phyloP scores from a whole-genome alignment of 1,140 invertebrate genomes.

The Heliothis subflexa region DNA sequence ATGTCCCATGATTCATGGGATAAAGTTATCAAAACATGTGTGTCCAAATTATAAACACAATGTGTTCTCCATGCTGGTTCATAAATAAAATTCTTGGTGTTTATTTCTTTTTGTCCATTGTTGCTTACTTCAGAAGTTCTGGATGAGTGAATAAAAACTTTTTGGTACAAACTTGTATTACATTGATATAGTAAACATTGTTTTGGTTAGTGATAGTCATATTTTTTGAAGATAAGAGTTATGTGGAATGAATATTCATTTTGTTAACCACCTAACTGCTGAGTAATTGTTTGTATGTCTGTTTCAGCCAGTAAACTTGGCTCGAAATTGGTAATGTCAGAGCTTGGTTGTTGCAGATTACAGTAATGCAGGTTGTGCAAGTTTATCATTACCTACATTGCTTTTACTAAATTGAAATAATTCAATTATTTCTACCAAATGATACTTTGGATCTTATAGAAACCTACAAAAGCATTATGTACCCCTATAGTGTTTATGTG shows the following conservation, averaged over 20 bases:
- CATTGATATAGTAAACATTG: background rate
- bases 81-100: slow-evolving; percentile 64
- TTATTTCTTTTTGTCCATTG: slow-evolving; percentile 56
- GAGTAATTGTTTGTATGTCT: background rate
- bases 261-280: background rate
- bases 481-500: background rate
- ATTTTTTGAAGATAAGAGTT: background rate
- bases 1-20: slow-evolving; percentile 71
- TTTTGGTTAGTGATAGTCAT: background rate
- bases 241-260: background rate
- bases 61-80: slow-evolving; percentile 60
- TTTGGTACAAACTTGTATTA: background rate
- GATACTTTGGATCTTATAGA: background rate
- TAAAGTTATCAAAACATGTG: slow-evolving; percentile 71
- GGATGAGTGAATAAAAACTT: slow-evolving; percentile 12
- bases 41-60: slow-evolving; percentile 74
- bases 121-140: background rate
- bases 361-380: background rate
- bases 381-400: background rate
- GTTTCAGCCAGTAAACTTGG: background rate
- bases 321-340: background rate
- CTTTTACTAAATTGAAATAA: slow-evolving; percentile 2
- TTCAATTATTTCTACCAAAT: background rate
- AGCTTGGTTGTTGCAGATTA: background rate
- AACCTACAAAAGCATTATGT: background rate